Evolutionary conservation across 2,888 invertebrate genomes (phyloP).

Genomic region (Thereva nobilitata): DNA sequence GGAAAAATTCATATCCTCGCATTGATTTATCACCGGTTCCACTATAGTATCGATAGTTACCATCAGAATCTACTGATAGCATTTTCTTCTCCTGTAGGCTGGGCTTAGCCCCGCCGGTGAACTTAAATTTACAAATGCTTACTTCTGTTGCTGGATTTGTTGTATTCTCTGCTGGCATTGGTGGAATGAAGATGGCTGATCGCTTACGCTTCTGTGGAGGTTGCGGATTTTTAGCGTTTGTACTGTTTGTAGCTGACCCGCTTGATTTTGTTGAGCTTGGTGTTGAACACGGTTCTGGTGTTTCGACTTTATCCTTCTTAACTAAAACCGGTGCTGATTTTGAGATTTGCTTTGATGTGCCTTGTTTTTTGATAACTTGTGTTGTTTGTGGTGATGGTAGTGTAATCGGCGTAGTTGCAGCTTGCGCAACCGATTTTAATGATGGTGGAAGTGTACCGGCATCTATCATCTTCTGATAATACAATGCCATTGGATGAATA

Average conservation of each 20-base stretch:
- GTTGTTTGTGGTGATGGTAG: slow-evolving; percentile 57
- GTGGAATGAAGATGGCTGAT: slow-evolving; percentile 83
- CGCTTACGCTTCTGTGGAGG: slow-evolving; percentile 73
- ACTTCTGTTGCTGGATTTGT: slow-evolving; percentile 82
- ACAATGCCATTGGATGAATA: slow-evolving; percentile 75
- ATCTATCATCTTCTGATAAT: slow-evolving; percentile 75
- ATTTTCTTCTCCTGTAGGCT: slow-evolving; percentile 89
- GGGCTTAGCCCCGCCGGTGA: slow-evolving; percentile 88
- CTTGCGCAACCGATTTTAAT: slow-evolving; percentile 44
- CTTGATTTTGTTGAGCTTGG: slow-evolving; percentile 55
- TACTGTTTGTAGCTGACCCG: slow-evolving; percentile 48
- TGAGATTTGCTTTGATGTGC: slow-evolving; percentile 45
- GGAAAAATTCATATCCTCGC: slow-evolving; percentile 76
- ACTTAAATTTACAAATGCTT: slow-evolving; percentile 91
- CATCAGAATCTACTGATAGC: slow-evolving; percentile 86
- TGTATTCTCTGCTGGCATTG: slow-evolving; percentile 74
- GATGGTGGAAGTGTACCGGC: slow-evolving; percentile 58
- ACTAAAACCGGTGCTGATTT: slow-evolving; percentile 38
- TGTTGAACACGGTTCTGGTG: slow-evolving; percentile 50
- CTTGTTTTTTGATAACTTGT: slow-evolving; percentile 56
- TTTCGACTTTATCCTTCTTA: slow-evolving; percentile 43
- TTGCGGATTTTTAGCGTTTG: slow-evolving; percentile 34
- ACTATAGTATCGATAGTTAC: slow-evolving; percentile 85
- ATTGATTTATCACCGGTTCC: slow-evolving; percentile 82
- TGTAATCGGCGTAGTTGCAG: slow-evolving; percentile 52